These are phyloP conservation scores for Callipepla californica DNA, from an alignment of 2,113 vertebrate genomes.

Conservation along the genomic window DNA sequence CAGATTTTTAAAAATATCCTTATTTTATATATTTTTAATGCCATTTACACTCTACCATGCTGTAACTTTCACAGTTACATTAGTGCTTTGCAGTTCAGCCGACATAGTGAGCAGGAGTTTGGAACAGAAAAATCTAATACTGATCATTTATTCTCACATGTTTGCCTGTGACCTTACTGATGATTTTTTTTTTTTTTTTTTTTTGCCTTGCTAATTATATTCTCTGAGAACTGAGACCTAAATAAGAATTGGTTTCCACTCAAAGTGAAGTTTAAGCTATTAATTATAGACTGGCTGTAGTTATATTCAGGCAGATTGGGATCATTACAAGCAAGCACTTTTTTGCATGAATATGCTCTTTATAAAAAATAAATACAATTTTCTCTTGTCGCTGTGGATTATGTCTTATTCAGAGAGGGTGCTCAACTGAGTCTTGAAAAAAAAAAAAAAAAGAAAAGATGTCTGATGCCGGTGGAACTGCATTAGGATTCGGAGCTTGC, in stretches of 20 bases:
- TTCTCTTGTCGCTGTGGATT: constrained; percentile 32
- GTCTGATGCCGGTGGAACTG: background rate
- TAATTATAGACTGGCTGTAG: constrained; percentile 39
- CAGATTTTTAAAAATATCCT: background rate
- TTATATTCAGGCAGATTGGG: constrained; percentile 22
- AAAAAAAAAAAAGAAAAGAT: background rate
- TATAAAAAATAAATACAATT: constrained; percentile 50
- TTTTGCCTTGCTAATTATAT: constrained; percentile 47
- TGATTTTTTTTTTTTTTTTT: background rate
- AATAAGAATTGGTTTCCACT: constrained; percentile 45
- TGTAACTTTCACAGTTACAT: background rate
- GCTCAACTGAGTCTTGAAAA: background rate
- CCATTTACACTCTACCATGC: background rate
- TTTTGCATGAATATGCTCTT: constrained; percentile 15
- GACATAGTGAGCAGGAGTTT: background rate
- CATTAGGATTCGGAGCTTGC: background rate
- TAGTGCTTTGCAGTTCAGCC: constrained; percentile 11
- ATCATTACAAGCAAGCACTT: constrained; percentile 27
- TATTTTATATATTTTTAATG: background rate
- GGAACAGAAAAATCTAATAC: constrained; percentile 8
- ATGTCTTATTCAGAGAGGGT: constrained; percentile 9
- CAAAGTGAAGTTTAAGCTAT: constrained; percentile 43
- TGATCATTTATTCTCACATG: constrained; percentile 2
- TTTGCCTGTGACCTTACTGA: constrained; percentile 37
- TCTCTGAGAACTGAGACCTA: constrained; percentile 19